phyloP scores from a whole-genome alignment of 2,888 invertebrate genomes.

The Rambutsinella grinnellia region DNA sequence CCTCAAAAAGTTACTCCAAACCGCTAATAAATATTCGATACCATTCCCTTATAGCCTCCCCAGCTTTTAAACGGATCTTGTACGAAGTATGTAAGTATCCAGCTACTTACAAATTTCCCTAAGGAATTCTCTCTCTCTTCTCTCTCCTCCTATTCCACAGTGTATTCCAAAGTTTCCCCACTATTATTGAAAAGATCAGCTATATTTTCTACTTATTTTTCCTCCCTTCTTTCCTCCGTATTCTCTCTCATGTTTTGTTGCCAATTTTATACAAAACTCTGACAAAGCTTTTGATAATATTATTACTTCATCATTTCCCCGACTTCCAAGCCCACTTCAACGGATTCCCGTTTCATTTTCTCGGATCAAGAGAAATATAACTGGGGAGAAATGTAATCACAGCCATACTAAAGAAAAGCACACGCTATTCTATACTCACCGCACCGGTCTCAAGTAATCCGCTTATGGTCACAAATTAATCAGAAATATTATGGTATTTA shows the following conservation, averaged over 20 bases:
- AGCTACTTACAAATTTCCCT: constrained; percentile 36
- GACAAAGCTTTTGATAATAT: constrained; percentile 48
- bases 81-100: background rate
- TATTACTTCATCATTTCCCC: constrained; percentile 45
- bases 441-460: constrained; percentile 32
- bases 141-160: background rate
- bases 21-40: too few species aligned
- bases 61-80: too few species aligned
- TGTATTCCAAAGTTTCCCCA: constrained; percentile 20
- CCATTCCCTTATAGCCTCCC: too few species aligned
- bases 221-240: background rate
- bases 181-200: constrained; percentile 50
- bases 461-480: constrained; percentile 60
- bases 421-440: background rate
- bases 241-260: constrained; percentile 28
- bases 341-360: constrained; percentile 44
- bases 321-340: constrained; percentile 32
- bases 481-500: too few species aligned
- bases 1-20: too few species aligned
- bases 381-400: constrained; percentile 44
- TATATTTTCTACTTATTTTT: constrained; percentile 9
- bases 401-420: too few species aligned
- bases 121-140: constrained; percentile 27
- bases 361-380: constrained; percentile 33
- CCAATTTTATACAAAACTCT: constrained; percentile 47